These are phyloP conservation scores for Habrosyne pyritoides DNA, from an alignment of 2,888 invertebrate species.

Conservation along the genomic window DNA sequence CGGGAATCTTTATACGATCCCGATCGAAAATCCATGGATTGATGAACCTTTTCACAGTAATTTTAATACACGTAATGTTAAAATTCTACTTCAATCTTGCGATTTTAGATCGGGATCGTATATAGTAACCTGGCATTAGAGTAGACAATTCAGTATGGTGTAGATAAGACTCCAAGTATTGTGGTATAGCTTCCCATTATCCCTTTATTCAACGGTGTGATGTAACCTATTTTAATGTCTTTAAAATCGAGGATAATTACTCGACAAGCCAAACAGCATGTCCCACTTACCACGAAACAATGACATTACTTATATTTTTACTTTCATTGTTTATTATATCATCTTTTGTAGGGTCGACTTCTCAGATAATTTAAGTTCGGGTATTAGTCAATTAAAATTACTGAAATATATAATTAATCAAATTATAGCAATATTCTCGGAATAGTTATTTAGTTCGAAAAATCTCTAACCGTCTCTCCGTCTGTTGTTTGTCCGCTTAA, in stretches of 20 bases:
- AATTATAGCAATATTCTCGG: background rate
- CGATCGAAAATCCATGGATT: too few relatives aligned
- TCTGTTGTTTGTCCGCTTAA: too few relatives aligned
- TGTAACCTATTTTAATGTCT: background rate
- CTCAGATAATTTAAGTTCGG: background rate
- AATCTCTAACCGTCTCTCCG: too few relatives aligned
- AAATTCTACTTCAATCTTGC: too few relatives aligned
- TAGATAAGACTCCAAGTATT: too few relatives aligned
- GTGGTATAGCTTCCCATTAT: too few relatives aligned
- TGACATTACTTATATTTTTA: slow-evolving; percentile 13
- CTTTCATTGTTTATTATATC: slow-evolving; percentile 2
- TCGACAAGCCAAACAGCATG: slow-evolving; percentile 26
- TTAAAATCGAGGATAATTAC: background rate
- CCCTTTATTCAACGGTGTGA: slow-evolving; percentile 13
- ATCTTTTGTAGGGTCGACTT: background rate
- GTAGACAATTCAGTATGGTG: too few relatives aligned
- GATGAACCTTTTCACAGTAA: too few relatives aligned
- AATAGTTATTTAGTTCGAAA: background rate
- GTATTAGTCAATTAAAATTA: background rate
- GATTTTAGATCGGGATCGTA: too few relatives aligned
- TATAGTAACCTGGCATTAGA: too few relatives aligned
- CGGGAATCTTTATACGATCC: too few relatives aligned
- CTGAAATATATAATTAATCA: background rate
- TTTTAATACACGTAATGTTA: too few relatives aligned
- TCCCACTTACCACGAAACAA: slow-evolving; percentile 57